These are phyloP conservation scores for Polydrusus cervinus DNA, from an alignment of 2,888 invertebrate genomes.

Conservation along the genomic window DNA sequence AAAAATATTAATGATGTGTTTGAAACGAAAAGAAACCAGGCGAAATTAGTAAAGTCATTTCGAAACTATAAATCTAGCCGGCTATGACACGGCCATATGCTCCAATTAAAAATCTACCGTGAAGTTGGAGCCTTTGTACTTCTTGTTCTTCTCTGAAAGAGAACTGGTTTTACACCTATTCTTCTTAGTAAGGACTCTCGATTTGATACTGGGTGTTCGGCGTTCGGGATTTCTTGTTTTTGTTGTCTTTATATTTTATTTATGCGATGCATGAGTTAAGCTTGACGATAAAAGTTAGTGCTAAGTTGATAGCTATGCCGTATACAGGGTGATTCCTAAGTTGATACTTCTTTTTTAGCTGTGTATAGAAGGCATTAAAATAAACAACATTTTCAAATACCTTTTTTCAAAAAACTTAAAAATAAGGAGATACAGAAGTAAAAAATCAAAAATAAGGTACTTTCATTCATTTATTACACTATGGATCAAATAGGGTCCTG, in stretches of 20 bases:
- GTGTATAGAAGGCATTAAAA: too few relatives aligned
- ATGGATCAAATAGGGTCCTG: too few relatives aligned
- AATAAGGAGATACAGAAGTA: too few relatives aligned
- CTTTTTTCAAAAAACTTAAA: too few relatives aligned
- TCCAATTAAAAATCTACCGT: slow-evolving; percentile 65
- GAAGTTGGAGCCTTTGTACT: slow-evolving; percentile 47
- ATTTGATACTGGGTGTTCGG: slow-evolving; percentile 19
- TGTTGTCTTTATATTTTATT: background rate
- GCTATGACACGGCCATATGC: slow-evolving; percentile 67
- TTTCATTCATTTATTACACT: too few relatives aligned
- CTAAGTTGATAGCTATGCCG: too few relatives aligned
- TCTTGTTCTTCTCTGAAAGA: slow-evolving; percentile 30
- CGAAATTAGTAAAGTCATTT: slow-evolving; percentile 55
- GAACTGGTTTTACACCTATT: slow-evolving; percentile 41
- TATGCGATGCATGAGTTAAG: background rate
- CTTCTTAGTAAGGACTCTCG: slow-evolving; percentile 18
- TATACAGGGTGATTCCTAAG: too few relatives aligned
- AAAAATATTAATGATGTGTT: slow-evolving; percentile 54
- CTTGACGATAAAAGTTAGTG: too few relatives aligned
- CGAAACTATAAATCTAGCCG: slow-evolving; percentile 54
- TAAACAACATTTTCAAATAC: too few relatives aligned
- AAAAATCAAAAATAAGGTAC: too few relatives aligned
- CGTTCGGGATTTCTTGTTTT: slow-evolving; percentile 4
- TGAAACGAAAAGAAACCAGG: slow-evolving; percentile 51
- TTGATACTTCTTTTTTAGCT: too few relatives aligned